Percentiles rank a stretch among this genome's conserved stretches.
These are phyloP conservation scores for Onychomys arenicola DNA, from an alignment of 2,797 vertebrate species.

Conservation along the genomic window DNA sequence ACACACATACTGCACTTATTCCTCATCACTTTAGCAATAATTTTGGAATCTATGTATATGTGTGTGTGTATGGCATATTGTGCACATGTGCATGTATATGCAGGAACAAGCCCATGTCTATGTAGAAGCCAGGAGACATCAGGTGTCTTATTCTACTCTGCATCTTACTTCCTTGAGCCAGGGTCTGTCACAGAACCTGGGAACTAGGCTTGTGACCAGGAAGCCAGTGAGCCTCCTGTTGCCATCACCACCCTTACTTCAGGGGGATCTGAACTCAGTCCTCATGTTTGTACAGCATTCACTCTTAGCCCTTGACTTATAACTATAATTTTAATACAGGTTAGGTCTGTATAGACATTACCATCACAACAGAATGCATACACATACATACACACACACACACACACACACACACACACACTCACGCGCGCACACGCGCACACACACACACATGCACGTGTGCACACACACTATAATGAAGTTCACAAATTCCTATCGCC, in stretches of 20 bases:
- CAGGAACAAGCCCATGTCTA: background rate
- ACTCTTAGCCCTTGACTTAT: background rate
- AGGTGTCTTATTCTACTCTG: background rate
- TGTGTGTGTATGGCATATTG: background rate
- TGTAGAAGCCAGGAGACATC: background rate
- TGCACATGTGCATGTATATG: background rate
- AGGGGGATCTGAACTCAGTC: background rate
- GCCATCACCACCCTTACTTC: background rate
- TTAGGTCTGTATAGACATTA: background rate
- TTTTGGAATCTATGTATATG: background rate
- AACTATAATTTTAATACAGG: slow-evolving; percentile 50
- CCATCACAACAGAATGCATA: too few species aligned
- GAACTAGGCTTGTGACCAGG: background rate
- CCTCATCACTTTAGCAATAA: background rate
- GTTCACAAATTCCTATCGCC: background rate
- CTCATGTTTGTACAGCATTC: background rate
- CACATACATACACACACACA: background rate
- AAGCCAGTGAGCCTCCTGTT: background rate
- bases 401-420: background rate
- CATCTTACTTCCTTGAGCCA: background rate
- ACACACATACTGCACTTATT: background rate
- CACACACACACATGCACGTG: background rate
- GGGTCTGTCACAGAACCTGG: background rate
- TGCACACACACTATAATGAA: background rate
- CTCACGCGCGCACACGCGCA: background rate